Evolutionary conservation across 2,888 invertebrate species (phyloP), one percentile per base, ranked within the genome.

Genomic region (Xanthia icteritia): DNA sequence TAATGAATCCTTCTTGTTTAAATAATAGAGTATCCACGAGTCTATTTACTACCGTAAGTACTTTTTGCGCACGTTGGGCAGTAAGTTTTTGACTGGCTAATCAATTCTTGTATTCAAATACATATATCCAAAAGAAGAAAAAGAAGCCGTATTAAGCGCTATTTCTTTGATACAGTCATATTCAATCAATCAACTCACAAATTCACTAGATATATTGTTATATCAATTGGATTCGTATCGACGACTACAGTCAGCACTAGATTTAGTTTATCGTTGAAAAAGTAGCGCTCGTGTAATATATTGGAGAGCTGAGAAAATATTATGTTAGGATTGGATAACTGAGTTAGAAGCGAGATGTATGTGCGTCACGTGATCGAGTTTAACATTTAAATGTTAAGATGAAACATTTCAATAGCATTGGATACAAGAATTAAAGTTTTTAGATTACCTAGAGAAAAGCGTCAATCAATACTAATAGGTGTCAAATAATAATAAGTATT

Each of bases 311-410:
- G 85, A 90, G 88, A 90, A 92, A 93, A 92, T 94, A 92, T 94
- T 92, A 90, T 92, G 91, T 92, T 93, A 92, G 92, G 92, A 89
- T 87, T 77, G 88, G 90, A 91, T 93, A 92, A 93, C 89, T 91
- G 87, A 88, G 89, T 92, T 91, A 91, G 80, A 77, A 48, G 79
- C 70, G 67, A 64, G 60, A 76, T 56, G 81, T 58, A 60, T 67
- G 65, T 42, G 78, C 74, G 63, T 13, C 27, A 64, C 39, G 73
- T 64, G 54, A 67, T 56, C 66, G 11, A 58, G 15, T 66, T 69
- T 17, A 56, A 51, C n/a, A 60, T 73, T 69, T 45, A 54, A 69
- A 75, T 70, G 58, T 70, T 17, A 51, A 83, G 20, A 63, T 54
- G 42, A 64, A 31, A 39, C n/a, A 45, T 80, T 66, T 63, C 39